phyloP scores from a whole-genome alignment of 92 coral and sea anemone species.

The Muricea muricata region DNA sequence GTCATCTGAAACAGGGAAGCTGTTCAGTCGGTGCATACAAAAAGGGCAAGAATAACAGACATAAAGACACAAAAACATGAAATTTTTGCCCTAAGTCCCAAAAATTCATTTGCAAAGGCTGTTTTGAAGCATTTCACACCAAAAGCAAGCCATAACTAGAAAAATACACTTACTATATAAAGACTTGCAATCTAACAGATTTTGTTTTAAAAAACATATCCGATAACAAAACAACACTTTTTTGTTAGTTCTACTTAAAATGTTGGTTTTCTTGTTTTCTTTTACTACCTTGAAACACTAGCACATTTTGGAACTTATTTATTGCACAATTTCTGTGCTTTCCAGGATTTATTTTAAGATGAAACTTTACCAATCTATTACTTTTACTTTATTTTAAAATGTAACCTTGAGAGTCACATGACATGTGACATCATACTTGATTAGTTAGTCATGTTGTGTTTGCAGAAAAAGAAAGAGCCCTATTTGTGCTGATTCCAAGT shows the following conservation, averaged over 20 bases:
- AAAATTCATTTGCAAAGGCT: not conserved
- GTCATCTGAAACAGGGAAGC: not conserved
- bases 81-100: not conserved
- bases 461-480: not conserved
- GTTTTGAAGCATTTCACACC: not conserved
- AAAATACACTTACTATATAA: too few species aligned
- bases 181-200: not conserved
- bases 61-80: not conserved
- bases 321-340: not conserved
- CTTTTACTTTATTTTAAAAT: not conserved
- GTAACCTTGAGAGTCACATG: not conserved
- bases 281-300: too few species aligned
- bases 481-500: not conserved
- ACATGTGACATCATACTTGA: not conserved
- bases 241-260: too few species aligned
- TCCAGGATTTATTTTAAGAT: not conserved
- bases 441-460: not conserved
- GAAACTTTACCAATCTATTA: not conserved
- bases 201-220: not conserved
- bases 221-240: not conserved
- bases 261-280: too few species aligned
- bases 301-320: too few species aligned
- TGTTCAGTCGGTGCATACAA: not conserved
- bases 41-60: not conserved
- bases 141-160: not conserved